Conservation (phyloP, 2,113 vertebrate species). For the Siniperca chuatsi region DNA sequence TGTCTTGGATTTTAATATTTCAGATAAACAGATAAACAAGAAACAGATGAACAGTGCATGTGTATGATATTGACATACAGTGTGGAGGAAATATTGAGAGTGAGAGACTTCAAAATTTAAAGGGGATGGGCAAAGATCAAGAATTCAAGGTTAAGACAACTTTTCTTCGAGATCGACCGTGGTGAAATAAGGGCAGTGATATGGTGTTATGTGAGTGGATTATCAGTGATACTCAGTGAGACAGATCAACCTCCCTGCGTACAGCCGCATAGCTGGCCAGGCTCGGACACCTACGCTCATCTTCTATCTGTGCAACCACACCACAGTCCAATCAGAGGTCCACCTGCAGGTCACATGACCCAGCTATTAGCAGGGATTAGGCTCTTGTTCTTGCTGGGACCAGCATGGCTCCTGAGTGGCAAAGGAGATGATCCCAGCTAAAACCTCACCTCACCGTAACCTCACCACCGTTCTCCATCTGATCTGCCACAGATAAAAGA, state of each 20-base stretch:
- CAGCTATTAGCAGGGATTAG: constrained; percentile 81
- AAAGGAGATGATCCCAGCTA: constrained; percentile 83
- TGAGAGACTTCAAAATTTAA: not conserved
- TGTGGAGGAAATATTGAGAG: not conserved
- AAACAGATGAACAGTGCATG: not conserved
- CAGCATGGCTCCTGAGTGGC: constrained; percentile 79
- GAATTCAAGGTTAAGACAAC: constrained; percentile 11
- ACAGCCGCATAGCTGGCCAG: constrained; percentile 35
- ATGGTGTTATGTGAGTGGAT: constrained; percentile 64
- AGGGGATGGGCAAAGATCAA: constrained; percentile 2
- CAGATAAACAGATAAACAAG: not conserved
- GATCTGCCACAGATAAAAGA: constrained; percentile 89
- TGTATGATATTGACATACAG: not conserved
- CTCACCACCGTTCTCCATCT: constrained; percentile 69
- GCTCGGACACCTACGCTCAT: constrained; percentile 64
- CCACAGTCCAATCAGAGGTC: constrained; percentile 75
- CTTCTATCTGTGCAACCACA: constrained; percentile 60
- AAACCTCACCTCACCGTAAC: constrained; percentile 60
- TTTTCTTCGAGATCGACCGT: constrained; percentile 9
- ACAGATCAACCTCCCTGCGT: constrained; percentile 46
- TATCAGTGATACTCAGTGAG: constrained; percentile 57
- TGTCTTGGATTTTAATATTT: not conserved
- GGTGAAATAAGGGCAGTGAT: constrained; percentile 55
- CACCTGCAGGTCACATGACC: constrained; percentile 69
- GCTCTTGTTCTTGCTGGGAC: constrained; percentile 71